A percentile compares a stretch with the other conserved stretches of the same genome.
Conservation (phyloP, 1,140 invertebrate genomes). For the Drosophila persimilis region DNA sequence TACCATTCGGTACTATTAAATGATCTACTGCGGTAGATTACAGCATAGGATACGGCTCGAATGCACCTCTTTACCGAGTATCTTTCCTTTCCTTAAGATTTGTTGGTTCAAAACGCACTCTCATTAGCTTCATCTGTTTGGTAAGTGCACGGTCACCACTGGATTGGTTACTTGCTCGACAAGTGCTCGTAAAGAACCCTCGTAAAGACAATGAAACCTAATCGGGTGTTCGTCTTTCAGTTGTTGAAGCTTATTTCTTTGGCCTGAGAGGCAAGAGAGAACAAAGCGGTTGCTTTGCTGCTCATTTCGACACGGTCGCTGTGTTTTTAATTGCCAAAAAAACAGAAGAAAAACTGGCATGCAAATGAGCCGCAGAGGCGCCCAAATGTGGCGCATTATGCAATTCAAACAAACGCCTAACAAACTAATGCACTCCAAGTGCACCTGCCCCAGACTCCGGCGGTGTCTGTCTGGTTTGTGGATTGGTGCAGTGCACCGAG, state of each 20-base stretch:
- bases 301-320: constrained; percentile 60
- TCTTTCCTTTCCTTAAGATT: too few species aligned
- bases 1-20: too few species aligned
- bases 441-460: constrained; percentile 47
- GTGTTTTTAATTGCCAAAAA: constrained; percentile 71
- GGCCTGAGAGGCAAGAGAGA: constrained; percentile 42
- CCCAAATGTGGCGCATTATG: constrained; percentile 51
- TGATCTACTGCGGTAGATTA: too few species aligned
- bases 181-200: constrained; percentile 5
- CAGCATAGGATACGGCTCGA: too few species aligned
- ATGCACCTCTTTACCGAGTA: too few species aligned
- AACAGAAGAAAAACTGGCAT: constrained; percentile 38
- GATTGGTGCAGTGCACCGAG: constrained; percentile 56
- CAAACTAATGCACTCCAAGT: constrained; percentile 33
- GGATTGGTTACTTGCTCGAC: too few species aligned
- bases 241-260: constrained; percentile 28
- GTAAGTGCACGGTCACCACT: too few species aligned
- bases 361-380: constrained; percentile 62
- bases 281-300: constrained; percentile 46
- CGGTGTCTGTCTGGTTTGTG: constrained; percentile 25
- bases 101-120: too few species aligned
- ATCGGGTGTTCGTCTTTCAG: constrained; percentile 31
- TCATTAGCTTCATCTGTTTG: too few species aligned
- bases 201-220: constrained; percentile 37
- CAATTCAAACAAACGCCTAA: constrained; percentile 42